Percentiles rank a stretch among this genome's conserved stretches.
These are phyloP conservation scores for Phrynosoma blainvillii DNA, from an alignment of 2,113 vertebrate species.

Conservation along the genomic window DNA sequence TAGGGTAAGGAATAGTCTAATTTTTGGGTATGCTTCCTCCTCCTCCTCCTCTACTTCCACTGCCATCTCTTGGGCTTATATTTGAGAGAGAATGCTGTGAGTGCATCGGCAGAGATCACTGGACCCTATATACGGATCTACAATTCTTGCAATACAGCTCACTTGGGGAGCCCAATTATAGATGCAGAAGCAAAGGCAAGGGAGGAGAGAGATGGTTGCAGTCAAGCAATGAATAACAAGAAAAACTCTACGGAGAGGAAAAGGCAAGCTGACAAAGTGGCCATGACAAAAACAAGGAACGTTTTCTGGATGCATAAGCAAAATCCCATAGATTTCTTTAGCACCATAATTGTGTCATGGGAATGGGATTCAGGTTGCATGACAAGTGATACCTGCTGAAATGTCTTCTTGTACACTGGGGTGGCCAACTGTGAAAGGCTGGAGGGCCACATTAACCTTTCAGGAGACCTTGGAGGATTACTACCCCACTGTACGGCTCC, in stretches of 20 bases:
- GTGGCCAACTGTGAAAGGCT: too few relatives aligned
- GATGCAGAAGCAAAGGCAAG: slow-evolving; percentile 62
- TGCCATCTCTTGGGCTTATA: background rate
- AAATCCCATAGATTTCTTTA: background rate
- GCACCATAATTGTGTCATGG: too few relatives aligned
- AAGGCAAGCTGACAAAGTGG: background rate
- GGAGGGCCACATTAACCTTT: too few relatives aligned
- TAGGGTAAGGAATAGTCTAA: background rate
- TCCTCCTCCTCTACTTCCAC: slow-evolving; percentile 40
- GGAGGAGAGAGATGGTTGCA: slow-evolving; percentile 12
- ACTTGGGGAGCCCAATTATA: slow-evolving; percentile 70
- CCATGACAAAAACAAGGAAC: background rate
- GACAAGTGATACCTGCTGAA: background rate
- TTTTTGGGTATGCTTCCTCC: slow-evolving; percentile 28
- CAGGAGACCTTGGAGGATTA: too few relatives aligned
- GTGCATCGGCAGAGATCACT: slow-evolving; percentile 63
- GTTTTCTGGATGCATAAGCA: background rate
- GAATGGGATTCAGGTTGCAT: background rate
- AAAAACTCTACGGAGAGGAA: slow-evolving; percentile 25
- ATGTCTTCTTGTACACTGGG: too few relatives aligned
- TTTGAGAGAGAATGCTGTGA: slow-evolving; percentile 27
- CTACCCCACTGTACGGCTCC: too few relatives aligned
- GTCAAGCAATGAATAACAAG: background rate
- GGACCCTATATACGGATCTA: slow-evolving; percentile 51
- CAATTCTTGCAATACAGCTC: slow-evolving; percentile 56